Evolutionary conservation across 1,140 invertebrate genomes (phyloP), one percentile per base, ranked within the genome.

Genomic region (Sminthurides bifidus): DNA sequence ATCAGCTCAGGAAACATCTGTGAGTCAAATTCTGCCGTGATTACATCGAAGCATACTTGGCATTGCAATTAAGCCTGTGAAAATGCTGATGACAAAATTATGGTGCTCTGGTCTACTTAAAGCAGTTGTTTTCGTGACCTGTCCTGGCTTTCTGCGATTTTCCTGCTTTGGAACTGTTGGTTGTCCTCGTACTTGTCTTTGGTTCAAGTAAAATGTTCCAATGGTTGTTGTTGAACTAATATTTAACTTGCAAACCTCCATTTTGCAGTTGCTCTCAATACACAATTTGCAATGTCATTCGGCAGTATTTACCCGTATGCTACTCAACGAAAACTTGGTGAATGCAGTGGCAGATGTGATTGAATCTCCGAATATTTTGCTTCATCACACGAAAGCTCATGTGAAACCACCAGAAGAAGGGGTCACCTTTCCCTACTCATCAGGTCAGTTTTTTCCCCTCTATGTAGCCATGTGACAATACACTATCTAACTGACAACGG

Each of bases 311-410:
- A 75, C 74, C 1, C 69, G 70, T 44, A 59, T 74, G n/a, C 66
- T 81, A n/a, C 72, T 70, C 46, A 72, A 80, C 55, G 59, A 73
- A 5, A 74, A 73, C 49, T 61, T 81, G 12, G 59, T 81, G 38
- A 76, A 80, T 45, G 76, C 75, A 0, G 66, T 79, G 14, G 75
- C 79, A 57, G 76, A 78, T 54, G 52, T 79, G 1, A 76, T 80
- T 74, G 73, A 68, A 0, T 79, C 77, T 0, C 63, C 68, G 51
- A 75, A 80, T 60, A 77, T 80, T 49, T 57, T 77, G 3, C 67
- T 81, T 2, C 78, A 81, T 64, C 78, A 81, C 63, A 81, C 78
- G 2, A 80, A 80, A 64, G 78, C 78, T 0, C 78, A 81, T 51
- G 66, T 74, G 2, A 81, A 81, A 58, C 78, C 78, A 2, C 77